Evolutionary conservation across 2,113 vertebrate genomes (phyloP).

Genomic region (Lepus europaeus): DNA sequence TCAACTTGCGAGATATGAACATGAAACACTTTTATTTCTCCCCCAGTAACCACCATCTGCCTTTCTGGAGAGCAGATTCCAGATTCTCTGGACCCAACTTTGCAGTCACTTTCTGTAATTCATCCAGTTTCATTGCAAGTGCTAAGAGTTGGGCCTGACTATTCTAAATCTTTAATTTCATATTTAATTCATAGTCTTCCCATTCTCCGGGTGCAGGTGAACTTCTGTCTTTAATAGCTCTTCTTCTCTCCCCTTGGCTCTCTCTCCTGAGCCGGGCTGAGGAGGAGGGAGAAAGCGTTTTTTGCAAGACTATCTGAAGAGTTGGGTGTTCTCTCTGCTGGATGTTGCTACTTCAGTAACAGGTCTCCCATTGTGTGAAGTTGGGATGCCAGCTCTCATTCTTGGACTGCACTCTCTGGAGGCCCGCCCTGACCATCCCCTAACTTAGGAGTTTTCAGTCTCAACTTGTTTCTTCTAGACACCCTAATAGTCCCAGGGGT

Average conservation of each 20-base stretch:
- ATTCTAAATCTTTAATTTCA: conserved; percentile 1
- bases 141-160: background rate
- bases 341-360: background rate
- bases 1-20: background rate
- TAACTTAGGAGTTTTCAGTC: background rate
- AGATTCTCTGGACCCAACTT: background rate
- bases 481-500: background rate
- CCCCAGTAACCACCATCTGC: background rate
- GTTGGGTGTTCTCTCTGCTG: background rate
- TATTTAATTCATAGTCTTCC: background rate
- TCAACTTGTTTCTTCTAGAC: background rate
- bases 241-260: background rate
- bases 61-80: background rate
- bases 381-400: background rate
- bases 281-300: background rate
- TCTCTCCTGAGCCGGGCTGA: background rate
- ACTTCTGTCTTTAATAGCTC: background rate
- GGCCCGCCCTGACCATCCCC: background rate
- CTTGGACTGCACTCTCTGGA: background rate
- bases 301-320: background rate
- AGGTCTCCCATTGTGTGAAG: background rate
- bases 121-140: background rate
- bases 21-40: background rate
- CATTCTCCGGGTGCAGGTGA: background rate
- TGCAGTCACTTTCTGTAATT: background rate